phyloP scores from a whole-genome alignment of 2,888 invertebrate species.

The Microctonus aethiopoides region DNA sequence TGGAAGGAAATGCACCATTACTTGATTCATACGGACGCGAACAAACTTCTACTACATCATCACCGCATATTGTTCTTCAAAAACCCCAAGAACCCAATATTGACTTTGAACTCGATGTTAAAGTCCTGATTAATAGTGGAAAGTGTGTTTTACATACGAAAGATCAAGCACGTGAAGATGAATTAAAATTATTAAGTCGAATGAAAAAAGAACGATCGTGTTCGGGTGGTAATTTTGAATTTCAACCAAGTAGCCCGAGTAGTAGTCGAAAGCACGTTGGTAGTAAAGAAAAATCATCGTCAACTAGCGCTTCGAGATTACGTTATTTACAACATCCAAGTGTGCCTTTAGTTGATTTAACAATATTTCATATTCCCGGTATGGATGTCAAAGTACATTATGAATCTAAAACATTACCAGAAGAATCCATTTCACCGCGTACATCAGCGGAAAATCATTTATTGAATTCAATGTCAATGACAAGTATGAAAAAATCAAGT shows the following conservation, averaged over 20 bases:
- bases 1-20: constrained; percentile 64
- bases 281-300: constrained; percentile 63
- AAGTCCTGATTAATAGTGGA: constrained; percentile 95
- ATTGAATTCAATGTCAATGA: constrained; percentile 55
- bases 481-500: constrained; percentile 70
- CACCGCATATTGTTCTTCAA: constrained; percentile 66
- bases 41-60: constrained; percentile 61
- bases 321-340: constrained; percentile 65
- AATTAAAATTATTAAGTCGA: constrained; percentile 73
- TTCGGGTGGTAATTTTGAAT: constrained; percentile 73
- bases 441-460: constrained; percentile 60
- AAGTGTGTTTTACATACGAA: constrained; percentile 97
- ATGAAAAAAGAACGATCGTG: constrained; percentile 81
- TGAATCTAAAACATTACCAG: constrained; percentile 79
- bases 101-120: constrained; percentile 95
- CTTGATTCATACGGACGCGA: constrained; percentile 62
- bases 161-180: constrained; percentile 78
- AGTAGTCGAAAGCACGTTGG: constrained; percentile 66
- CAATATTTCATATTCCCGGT: constrained; percentile 91
- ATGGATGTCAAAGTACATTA: constrained; percentile 90
- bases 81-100: constrained; percentile 89
- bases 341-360: constrained; percentile 78
- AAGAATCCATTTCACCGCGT: constrained; percentile 71
- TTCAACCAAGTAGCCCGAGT: constrained; percentile 71
- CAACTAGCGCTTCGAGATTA: constrained; percentile 62